Evolutionary conservation across 37 sponge, comb jelly and placozoan genomes (phyloP).

Genomic region (Axinella damicornis): DNA sequence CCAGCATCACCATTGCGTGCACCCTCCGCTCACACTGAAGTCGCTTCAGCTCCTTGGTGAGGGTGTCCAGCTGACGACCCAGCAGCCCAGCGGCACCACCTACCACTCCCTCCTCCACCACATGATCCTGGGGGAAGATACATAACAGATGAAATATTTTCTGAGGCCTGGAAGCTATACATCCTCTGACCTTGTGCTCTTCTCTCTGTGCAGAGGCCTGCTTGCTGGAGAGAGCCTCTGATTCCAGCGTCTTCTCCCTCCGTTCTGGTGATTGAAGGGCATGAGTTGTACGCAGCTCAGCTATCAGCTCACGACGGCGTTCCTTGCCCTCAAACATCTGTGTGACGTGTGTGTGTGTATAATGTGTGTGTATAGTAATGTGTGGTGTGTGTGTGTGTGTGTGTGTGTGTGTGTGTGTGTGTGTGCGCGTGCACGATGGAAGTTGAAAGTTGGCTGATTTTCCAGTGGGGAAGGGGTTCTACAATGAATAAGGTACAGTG

Average conservation of each 20-base stretch:
- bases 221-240: constrained; percentile 36
- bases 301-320: constrained; percentile 81
- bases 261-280: constrained; percentile 91
- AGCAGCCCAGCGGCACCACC: constrained; percentile 66
- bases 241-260: constrained; percentile 71
- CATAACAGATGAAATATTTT: too few species aligned
- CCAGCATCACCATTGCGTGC: constrained; percentile 92
- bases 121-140: constrained; percentile 32
- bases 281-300: constrained; percentile 91
- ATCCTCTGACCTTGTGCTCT: constrained; percentile 51
- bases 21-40: constrained; percentile 94
- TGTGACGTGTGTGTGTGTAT: too few species aligned
- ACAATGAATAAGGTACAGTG: too few species aligned
- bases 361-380: too few species aligned
- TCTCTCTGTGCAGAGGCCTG: not conserved
- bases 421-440: too few species aligned
- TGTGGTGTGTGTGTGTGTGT: too few species aligned
- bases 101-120: constrained; percentile 68
- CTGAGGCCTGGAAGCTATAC: too few species aligned
- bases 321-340: constrained; percentile 94
- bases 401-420: not conserved
- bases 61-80: constrained; percentile 90
- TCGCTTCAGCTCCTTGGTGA: constrained; percentile 91
- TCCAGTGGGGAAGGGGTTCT: too few species aligned
- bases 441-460: too few species aligned